Percentiles rank a stretch among this genome's conserved stretches.
Conservation (phyloP, 1,140 invertebrate genomes). For the Pseudomyrmex dendroicus region DNA sequence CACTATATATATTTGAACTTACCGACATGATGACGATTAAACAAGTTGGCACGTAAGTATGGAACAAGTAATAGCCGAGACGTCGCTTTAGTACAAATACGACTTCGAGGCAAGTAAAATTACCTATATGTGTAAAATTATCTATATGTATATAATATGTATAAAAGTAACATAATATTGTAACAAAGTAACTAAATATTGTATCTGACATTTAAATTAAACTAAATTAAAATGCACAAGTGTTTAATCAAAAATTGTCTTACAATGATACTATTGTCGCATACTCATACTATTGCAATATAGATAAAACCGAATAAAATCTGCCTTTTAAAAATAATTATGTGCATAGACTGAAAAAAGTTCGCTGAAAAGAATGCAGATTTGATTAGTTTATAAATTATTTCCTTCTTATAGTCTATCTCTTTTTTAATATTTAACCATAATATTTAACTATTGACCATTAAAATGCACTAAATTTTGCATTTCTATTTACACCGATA, state of each 20-base stretch:
- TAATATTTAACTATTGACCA: too few relatives aligned
- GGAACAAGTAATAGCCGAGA: conserved; percentile 94
- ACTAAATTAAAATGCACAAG: conserved; percentile 4
- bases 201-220: neutral
- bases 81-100: conserved; percentile 94
- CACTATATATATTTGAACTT: conserved; percentile 78
- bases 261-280: neutral
- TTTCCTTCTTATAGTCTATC: too few relatives aligned
- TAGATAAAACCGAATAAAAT: neutral
- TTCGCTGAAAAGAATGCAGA: too few relatives aligned
- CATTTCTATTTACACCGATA: too few relatives aligned
- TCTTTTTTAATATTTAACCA: too few relatives aligned
- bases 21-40: conserved; percentile 95
- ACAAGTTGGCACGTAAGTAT: conserved; percentile 95
- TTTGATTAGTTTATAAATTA: too few relatives aligned
- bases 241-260: neutral
- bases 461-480: too few relatives aligned
- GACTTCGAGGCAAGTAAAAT: conserved; percentile 95
- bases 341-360: neutral
- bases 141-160: too few relatives aligned
- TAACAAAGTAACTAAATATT: too few relatives aligned
- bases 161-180: too few relatives aligned
- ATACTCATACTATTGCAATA: neutral
- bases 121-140: conserved; percentile 85
- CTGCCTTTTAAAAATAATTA: neutral